Evolutionary conservation across 2,797 vertebrate species (phyloP).

Genomic region (Crenichthys baileyi): DNA sequence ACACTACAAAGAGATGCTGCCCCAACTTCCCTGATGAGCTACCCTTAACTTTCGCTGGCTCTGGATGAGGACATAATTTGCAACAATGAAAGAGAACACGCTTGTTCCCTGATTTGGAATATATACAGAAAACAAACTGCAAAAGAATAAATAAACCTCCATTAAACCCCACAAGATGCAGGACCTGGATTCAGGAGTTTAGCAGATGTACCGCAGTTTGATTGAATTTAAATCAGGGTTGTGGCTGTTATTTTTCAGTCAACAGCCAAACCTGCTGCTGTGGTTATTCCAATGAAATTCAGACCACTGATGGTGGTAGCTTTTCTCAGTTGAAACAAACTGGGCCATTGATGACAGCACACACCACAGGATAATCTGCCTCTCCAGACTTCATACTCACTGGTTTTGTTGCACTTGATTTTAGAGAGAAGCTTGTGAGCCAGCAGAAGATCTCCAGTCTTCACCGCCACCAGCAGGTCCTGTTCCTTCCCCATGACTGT

Average conservation of each 20-base stretch:
- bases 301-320: background rate
- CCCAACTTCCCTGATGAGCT: constrained; percentile 49
- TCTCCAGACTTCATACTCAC: constrained; percentile 68
- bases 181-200: constrained; percentile 52
- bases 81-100: constrained; percentile 26
- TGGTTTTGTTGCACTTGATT: constrained; percentile 82
- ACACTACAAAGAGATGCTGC: constrained; percentile 46
- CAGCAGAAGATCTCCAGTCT: constrained; percentile 80
- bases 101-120: constrained; percentile 44
- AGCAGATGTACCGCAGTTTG: constrained; percentile 50
- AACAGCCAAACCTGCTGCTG: constrained; percentile 37
- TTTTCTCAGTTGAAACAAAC: constrained; percentile 32
- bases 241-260: background rate
- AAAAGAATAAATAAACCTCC: constrained; percentile 20
- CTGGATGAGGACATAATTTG: constrained; percentile 40
- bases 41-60: constrained; percentile 53
- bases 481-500: constrained; percentile 82
- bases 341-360: background rate
- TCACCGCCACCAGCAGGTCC: constrained; percentile 82
- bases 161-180: constrained; percentile 20
- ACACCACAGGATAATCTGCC: background rate
- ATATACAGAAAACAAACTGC: constrained; percentile 44
- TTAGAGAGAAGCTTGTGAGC: constrained; percentile 82
- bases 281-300: constrained; percentile 33
- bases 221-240: constrained; percentile 59